Evolutionary conservation across 1,140 invertebrate genomes (phyloP).

Genomic region (Neoseiulus cucumeris): DNA sequence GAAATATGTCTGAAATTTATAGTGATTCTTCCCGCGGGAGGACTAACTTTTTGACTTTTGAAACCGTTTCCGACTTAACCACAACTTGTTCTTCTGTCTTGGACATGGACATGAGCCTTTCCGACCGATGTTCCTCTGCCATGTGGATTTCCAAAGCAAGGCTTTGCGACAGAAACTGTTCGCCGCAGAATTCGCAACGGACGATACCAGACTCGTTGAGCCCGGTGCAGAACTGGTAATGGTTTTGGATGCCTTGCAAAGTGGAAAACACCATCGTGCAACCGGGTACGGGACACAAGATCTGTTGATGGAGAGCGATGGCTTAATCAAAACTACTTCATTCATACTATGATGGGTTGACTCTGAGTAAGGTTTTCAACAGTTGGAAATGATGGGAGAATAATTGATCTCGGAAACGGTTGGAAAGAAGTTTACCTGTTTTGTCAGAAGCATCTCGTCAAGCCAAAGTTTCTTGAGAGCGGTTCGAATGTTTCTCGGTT

Average conservation of each 20-base stretch:
- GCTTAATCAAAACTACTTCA: no score
- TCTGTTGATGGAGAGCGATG: background rate
- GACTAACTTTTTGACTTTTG: conserved; percentile 6
- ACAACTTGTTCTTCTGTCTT: background rate
- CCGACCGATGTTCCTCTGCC: background rate
- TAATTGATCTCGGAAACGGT: no score
- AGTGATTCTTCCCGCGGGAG: no score
- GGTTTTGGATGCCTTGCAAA: background rate
- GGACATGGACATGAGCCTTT: background rate
- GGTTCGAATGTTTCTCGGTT: background rate
- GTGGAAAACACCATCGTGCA: conserved; percentile 2
- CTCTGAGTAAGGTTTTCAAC: no score
- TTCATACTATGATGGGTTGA: no score
- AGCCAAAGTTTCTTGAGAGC: conserved; percentile 3
- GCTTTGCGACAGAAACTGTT: conserved; percentile 4
- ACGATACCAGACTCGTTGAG: conserved; percentile 7
- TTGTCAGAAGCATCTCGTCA: conserved; percentile 1
- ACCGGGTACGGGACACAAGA: background rate
- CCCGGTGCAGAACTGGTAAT: conserved; percentile 6
- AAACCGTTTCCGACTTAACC: background rate
- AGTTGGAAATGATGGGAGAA: no score
- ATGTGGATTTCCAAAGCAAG: background rate
- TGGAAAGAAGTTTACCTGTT: no score
- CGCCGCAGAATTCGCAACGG: background rate
- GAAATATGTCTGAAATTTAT: no score